A percentile compares a stretch with the other conserved stretches of the same genome.
Conservation (phyloP, 2,888 invertebrate species). For the Chromoteleia sp. region DNA sequence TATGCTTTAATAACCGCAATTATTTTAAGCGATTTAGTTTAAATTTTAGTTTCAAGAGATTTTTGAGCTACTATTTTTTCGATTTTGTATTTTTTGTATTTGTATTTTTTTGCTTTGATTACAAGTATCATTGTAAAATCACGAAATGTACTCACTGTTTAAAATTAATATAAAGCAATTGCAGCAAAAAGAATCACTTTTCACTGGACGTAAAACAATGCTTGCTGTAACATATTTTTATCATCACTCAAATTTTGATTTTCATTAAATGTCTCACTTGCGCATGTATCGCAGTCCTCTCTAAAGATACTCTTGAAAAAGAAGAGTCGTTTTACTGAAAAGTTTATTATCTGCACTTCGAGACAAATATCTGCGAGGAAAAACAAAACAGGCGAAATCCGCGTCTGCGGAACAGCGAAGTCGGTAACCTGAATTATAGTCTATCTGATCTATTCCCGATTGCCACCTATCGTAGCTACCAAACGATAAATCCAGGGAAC, state of each 20-base stretch:
- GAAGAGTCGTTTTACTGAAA: conserved; percentile 47
- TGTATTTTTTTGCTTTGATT: no score
- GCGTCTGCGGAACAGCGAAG: conserved; percentile 48
- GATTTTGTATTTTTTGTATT: no score
- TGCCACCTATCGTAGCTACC: conserved; percentile 69
- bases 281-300: conserved; percentile 5
- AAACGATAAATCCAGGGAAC: conserved; percentile 63
- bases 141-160: no score
- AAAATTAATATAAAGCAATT: no score
- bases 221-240: background rate
- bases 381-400: conserved; percentile 57
- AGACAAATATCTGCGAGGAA: conserved; percentile 63
- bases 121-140: no score
- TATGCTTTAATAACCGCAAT: no score
- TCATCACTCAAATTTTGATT: conserved; percentile 13
- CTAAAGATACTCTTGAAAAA: conserved; percentile 28
- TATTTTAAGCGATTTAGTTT: no score
- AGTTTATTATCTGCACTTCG: conserved; percentile 57
- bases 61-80: no score
- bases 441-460: conserved; percentile 70
- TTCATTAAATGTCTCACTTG: conserved; percentile 33
- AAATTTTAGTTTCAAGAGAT: no score
- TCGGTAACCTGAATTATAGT: conserved; percentile 69
- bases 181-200: no score
- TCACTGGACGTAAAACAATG: background rate